Conservation (phyloP, 2,113 vertebrate species). For the Leucopternis melanops region DNA sequence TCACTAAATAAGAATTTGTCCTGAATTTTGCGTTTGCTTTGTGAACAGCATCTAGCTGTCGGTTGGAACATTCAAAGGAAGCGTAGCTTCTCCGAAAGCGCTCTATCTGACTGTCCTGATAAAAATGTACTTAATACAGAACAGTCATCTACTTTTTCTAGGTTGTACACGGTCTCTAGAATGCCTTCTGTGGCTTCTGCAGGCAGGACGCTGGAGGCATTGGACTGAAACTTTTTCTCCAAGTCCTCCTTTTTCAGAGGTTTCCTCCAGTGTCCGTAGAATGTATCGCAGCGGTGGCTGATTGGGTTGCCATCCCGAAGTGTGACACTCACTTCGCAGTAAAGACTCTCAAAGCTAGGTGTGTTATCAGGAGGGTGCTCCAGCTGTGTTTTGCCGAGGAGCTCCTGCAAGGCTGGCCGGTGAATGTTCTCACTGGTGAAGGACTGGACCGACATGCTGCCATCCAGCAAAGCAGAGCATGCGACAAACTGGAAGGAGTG, state of each 20-base stretch:
- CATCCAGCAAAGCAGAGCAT: conserved; percentile 81
- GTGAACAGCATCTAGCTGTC: background rate
- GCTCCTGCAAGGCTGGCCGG: conserved; percentile 64
- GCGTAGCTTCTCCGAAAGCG: background rate
- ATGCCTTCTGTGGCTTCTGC: conserved; percentile 72
- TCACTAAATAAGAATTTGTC: background rate
- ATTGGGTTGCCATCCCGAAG: conserved; percentile 44
- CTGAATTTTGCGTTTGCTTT: background rate
- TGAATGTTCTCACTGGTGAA: conserved; percentile 66
- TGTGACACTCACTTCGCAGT: conserved; percentile 73
- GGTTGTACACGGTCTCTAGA: conserved; percentile 66
- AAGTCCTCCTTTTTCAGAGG: conserved; percentile 82
- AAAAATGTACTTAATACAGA: conserved; percentile 71
- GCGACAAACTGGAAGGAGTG: conserved; percentile 93
- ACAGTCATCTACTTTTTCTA: conserved; percentile 79
- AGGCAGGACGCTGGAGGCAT: conserved; percentile 67
- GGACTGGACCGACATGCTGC: conserved; percentile 70
- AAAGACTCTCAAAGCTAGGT: conserved; percentile 87
- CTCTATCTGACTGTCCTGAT: conserved; percentile 44
- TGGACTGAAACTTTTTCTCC: conserved; percentile 80
- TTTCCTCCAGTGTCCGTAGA: conserved; percentile 93
- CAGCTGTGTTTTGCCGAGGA: conserved; percentile 78
- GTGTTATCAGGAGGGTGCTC: conserved; percentile 79
- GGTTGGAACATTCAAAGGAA: background rate
- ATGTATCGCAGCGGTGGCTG: conserved; percentile 73